These are phyloP conservation scores for Athalia rosae DNA, from an alignment of 2,888 invertebrate genomes.

Conservation along the genomic window DNA sequence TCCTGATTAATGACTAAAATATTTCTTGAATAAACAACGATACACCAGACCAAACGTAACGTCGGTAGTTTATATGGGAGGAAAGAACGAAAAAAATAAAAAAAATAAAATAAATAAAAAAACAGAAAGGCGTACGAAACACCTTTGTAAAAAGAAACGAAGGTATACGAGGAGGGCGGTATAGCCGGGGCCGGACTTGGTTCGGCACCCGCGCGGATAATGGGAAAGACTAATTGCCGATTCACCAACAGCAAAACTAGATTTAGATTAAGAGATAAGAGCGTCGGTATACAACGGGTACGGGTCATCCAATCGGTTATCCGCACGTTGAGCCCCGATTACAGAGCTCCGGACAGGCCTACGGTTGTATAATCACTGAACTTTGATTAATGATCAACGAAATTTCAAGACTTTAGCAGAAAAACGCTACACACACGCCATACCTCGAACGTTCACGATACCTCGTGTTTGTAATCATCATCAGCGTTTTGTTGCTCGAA, in stretches of 20 bases:
- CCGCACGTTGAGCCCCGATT: constrained; percentile 7
- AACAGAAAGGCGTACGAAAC: constrained; percentile 38
- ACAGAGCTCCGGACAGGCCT: background rate
- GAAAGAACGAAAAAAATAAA: background rate
- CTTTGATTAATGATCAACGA: background rate
- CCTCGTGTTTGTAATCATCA: no score
- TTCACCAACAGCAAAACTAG: constrained; percentile 40
- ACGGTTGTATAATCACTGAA: background rate
- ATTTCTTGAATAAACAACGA: constrained; percentile 69
- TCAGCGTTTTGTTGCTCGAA: no score
- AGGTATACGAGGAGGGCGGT: constrained; percentile 53
- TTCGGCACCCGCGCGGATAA: constrained; percentile 19
- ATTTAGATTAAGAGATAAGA: constrained; percentile 44
- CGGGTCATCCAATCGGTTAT: constrained; percentile 23
- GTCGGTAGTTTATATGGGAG: no score
- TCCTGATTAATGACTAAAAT: constrained; percentile 69
- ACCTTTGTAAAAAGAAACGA: constrained; percentile 27
- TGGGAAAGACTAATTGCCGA: constrained; percentile 38
- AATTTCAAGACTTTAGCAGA: no score
- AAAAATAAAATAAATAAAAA: constrained; percentile 26
- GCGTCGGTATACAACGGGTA: background rate
- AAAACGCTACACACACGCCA: no score
- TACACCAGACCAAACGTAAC: constrained; percentile 48
- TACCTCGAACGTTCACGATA: no score
- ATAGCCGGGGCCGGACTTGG: constrained; percentile 42